Evolutionary conservation across 1,140 invertebrate genomes (phyloP).

Genomic region (Coenobita brevimanus): DNA sequence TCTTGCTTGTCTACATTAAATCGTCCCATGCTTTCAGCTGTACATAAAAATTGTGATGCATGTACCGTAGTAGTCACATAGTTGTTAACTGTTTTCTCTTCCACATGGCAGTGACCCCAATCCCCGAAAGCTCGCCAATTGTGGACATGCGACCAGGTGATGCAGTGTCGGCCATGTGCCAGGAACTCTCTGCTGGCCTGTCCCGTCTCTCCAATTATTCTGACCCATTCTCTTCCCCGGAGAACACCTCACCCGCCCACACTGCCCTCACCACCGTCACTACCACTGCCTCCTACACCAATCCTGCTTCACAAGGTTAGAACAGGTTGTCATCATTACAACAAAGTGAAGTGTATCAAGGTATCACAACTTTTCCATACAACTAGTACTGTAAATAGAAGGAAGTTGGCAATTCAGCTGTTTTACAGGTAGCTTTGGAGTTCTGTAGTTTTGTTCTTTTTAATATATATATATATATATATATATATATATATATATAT

Average conservation of each 20-base stretch:
- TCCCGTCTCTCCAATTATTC: conserved; percentile 84
- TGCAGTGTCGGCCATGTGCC: conserved; percentile 89
- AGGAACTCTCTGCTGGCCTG: conserved; percentile 88
- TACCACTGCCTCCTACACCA: background rate
- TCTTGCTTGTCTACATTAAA: background rate
- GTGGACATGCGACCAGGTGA: conserved; percentile 75
- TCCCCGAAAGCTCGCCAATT: conserved; percentile 84
- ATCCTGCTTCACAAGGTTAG: background rate
- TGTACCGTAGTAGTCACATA: background rate
- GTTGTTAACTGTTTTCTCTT: conserved; percentile 13
- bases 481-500: too few species aligned
- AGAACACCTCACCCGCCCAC: conserved; percentile 52
- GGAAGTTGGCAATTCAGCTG: too few species aligned
- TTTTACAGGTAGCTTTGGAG: too few species aligned
- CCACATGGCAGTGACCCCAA: conserved; percentile 82
- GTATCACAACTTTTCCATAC: too few species aligned
- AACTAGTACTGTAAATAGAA: too few species aligned
- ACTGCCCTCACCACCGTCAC: conserved; percentile 30
- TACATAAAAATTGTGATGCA: background rate
- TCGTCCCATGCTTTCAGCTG: background rate
- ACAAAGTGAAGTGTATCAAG: too few species aligned
- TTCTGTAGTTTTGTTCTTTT: too few species aligned
- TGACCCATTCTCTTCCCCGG: conserved; percentile 75
- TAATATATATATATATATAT: too few species aligned
- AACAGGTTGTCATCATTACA: background rate